phyloP scores from a whole-genome alignment of 2,113 vertebrate genomes.

The Psilopsiagon aymara region DNA sequence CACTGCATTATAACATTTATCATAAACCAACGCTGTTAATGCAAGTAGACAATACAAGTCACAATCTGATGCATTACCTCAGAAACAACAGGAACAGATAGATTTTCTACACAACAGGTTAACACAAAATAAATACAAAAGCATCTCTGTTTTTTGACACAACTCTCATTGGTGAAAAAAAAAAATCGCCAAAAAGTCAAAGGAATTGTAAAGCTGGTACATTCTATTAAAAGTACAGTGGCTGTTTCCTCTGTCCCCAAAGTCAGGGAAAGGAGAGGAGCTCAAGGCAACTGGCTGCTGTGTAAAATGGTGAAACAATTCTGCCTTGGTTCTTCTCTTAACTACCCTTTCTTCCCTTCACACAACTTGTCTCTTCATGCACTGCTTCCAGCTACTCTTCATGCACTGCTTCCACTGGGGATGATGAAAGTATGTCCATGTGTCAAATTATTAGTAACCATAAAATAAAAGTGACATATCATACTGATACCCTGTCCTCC shows the following conservation, averaged over 20 bases:
- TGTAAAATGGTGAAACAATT: background rate
- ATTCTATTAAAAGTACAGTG: slow-evolving; percentile 17
- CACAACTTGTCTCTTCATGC: background rate
- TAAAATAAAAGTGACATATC: background rate
- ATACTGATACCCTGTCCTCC: background rate
- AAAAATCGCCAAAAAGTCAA: slow-evolving; percentile 16
- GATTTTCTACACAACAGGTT: slow-evolving; percentile 25
- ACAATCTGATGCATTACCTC: background rate
- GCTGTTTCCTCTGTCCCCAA: background rate
- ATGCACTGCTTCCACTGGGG: background rate
- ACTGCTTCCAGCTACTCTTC: background rate
- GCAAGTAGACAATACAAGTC: slow-evolving; percentile 1
- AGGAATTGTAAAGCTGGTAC: background rate
- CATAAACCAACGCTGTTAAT: slow-evolving; percentile 25
- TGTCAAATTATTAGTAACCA: background rate
- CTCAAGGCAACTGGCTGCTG: background rate
- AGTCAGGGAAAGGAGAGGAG: slow-evolving; percentile 1
- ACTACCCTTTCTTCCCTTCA: background rate
- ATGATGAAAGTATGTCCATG: background rate
- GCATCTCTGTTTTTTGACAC: background rate
- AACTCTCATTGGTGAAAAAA: background rate
- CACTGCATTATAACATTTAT: background rate
- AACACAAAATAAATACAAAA: slow-evolving; percentile 34
- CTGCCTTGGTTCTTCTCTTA: background rate
- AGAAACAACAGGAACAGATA: slow-evolving; percentile 42